Evolutionary conservation across 2,113 vertebrate genomes (phyloP).

Genomic region (Phasianus colchicus): DNA sequence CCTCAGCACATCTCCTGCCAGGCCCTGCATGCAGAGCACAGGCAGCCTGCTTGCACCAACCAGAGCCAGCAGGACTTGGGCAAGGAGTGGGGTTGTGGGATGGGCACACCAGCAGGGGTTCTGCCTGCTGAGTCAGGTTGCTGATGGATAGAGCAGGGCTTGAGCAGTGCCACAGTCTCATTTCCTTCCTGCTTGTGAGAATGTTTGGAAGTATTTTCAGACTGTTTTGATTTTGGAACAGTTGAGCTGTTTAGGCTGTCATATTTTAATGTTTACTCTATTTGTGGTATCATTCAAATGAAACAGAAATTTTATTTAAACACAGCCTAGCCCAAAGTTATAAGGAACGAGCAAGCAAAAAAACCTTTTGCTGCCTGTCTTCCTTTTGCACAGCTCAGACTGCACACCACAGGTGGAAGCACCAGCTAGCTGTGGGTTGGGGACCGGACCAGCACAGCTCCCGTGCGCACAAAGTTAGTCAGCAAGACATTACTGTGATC

Average conservation of each 20-base stretch:
- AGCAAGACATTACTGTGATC: background rate
- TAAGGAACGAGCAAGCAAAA: background rate
- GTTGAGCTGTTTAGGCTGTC: background rate
- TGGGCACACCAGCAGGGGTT: background rate
- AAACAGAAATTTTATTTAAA: constrained; percentile 34
- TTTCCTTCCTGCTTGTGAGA: background rate
- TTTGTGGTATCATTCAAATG: constrained; percentile 53
- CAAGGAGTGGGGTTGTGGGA: background rate
- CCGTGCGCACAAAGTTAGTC: background rate
- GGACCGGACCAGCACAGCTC: background rate
- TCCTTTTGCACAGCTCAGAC: background rate
- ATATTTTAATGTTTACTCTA: constrained; percentile 7
- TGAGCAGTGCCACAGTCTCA: background rate
- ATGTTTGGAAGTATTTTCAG: background rate
- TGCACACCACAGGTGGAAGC: background rate
- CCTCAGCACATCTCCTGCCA: constrained; percentile 30
- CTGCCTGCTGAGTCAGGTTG: background rate
- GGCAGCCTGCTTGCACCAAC: background rate
- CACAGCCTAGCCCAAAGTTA: background rate
- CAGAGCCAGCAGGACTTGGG: background rate
- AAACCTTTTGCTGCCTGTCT: background rate
- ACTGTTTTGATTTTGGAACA: background rate
- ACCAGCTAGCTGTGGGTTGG: too few species aligned
- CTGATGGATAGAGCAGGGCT: background rate
- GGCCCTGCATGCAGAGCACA: background rate